Base-by-base conservation (phyloP, 2,888 invertebrate species). In the Zygogramma bicolorata region DNA sequence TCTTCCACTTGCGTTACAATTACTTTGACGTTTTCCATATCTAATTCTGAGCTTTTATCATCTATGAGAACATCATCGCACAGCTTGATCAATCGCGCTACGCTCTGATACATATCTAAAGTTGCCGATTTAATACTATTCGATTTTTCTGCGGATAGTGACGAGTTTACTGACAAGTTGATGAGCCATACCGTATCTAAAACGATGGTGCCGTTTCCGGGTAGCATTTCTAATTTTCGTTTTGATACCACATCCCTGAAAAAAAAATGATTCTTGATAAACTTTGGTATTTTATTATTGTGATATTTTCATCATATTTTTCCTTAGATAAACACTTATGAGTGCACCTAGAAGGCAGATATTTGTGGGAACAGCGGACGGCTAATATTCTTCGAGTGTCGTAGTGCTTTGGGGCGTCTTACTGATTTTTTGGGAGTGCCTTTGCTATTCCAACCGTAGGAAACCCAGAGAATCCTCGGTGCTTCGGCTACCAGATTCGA, bases 131-230 rank as follows among this genome's bases (percentile, higher is more conserved):
- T 90, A 79, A 95, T 88, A 58, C 90, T 90, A 68, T 93, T 92
- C 80, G 94, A 94, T 25, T 80, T 84, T 72, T 87, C 85, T 25
- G 83, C 80, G 0, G 83, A 77, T n/a, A 84, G 83, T 7, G 85
- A 84, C 18, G 87, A 86, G 75, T 86, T 86, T 29, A 88, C 84
- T 22, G 85, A 82, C 66, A 87, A 92, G 87, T 95, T 95, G 87
- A 96, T 95, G 85, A 93, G 93, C 85, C 96, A 95, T 79, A 97
- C 95, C 68, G 95, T 95, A 87, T 98, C 97, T 85, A 98, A 90
- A 76, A 97, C 95, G 82, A 97, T 94, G 62, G 97, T 97, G 75
- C 97, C 97, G 87, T 97, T 96, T 76, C 96, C 97, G 2, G 97
- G 96, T 81, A 98, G 89, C 91, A 97, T 96, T 89, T 97, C 96